These are phyloP conservation scores for Prorops nasuta DNA, from an alignment of 1,140 invertebrate species.

Conservation along the genomic window DNA sequence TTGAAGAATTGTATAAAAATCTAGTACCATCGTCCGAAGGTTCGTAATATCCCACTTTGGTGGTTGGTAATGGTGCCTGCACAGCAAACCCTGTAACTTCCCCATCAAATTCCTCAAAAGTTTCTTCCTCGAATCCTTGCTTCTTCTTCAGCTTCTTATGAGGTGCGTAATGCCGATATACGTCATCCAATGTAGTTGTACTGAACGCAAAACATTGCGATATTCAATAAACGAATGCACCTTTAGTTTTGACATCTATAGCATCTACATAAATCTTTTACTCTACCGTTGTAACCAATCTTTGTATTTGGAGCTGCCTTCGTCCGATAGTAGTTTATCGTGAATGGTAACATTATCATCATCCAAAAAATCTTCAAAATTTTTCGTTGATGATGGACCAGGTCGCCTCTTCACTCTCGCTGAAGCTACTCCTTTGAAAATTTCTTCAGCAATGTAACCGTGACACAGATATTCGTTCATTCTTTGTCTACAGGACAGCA, in stretches of 20 bases:
- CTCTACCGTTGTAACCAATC: conserved; percentile 66
- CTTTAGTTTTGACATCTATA: neutral
- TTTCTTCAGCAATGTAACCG: conserved; percentile 68
- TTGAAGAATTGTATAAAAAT: neutral
- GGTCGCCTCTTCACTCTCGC: conserved; percentile 54
- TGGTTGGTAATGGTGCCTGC: conserved; percentile 37
- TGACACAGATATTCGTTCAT: conserved; percentile 74
- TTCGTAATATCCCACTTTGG: conserved; percentile 38
- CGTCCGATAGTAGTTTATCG: conserved; percentile 62
- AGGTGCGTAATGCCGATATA: conserved; percentile 59
- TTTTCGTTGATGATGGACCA: conserved; percentile 35
- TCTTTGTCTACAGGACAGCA: conserved; percentile 64
- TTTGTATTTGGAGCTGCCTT: conserved; percentile 67
- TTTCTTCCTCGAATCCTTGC: conserved; percentile 38
- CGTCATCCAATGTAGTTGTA: conserved; percentile 62
- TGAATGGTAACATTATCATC: conserved; percentile 45
- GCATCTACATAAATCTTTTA: neutral
- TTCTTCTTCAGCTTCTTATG: conserved; percentile 34
- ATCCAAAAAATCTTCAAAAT: conserved; percentile 25
- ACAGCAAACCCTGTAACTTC: conserved; percentile 57
- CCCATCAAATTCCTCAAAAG: conserved; percentile 51
- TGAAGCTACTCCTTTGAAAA: conserved; percentile 61
- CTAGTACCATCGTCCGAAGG: conserved; percentile 8
- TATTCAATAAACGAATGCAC: conserved; percentile 4
- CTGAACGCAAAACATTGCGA: conserved; percentile 37